Conservation (phyloP, 1,140 invertebrate genomes). For the Rhizoglyphus robini region DNA sequence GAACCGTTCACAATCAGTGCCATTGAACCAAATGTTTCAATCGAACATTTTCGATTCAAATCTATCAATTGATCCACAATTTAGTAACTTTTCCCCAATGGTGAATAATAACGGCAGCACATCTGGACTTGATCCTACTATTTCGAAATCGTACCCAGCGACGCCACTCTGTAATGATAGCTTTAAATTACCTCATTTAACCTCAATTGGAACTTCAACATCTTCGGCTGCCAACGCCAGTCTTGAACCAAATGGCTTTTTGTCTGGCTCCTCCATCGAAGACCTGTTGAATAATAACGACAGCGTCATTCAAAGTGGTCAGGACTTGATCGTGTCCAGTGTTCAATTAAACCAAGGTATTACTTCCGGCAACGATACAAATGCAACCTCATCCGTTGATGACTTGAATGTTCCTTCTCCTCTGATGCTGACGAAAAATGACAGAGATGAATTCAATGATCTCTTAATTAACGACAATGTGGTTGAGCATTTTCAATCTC, state of each 20-base stretch:
- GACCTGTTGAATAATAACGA: background rate
- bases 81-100: too few species aligned
- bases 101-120: background rate
- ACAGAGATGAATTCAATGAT: constrained; percentile 13
- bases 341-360: background rate
- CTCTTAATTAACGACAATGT: constrained; percentile 21
- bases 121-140: background rate
- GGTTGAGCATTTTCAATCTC: constrained; percentile 26
- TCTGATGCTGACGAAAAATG: background rate
- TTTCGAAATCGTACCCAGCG: constrained; percentile 27
- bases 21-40: constrained; percentile 42
- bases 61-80: background rate
- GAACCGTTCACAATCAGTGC: constrained; percentile 57
- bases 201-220: constrained; percentile 1
- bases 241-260: background rate
- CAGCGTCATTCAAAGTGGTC: constrained; percentile 20
- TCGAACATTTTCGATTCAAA: background rate
- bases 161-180: constrained; percentile 23
- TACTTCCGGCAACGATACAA: background rate
- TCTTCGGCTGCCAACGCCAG: background rate
- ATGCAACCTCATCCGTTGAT: background rate
- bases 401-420: constrained; percentile 10
- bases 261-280: background rate
- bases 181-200: constrained; percentile 20
- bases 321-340: constrained; percentile 22